These are phyloP conservation scores for Podarcis siculus DNA, from an alignment of 2,797 vertebrate species.

Conservation along the genomic window DNA sequence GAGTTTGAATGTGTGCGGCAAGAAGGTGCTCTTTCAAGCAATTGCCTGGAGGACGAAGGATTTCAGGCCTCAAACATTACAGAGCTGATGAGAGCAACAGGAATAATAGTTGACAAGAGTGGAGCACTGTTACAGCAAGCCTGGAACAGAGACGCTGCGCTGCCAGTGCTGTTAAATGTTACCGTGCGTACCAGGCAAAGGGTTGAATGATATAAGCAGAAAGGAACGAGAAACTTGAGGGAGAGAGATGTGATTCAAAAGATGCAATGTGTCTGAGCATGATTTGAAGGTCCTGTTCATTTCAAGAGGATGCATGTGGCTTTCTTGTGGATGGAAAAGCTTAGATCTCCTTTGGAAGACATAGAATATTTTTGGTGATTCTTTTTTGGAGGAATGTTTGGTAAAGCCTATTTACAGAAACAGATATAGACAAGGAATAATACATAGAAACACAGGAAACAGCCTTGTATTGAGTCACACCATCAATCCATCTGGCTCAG, in stretches of 20 bases:
- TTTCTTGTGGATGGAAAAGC: neutral
- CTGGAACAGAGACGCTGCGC: constrained; percentile 14
- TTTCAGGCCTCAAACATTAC: constrained; percentile 34
- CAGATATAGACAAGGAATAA: neutral
- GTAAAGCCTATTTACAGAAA: neutral
- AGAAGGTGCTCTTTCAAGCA: constrained; percentile 52
- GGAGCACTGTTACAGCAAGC: constrained; percentile 29
- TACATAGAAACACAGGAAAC: too few relatives aligned
- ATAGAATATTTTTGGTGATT: too few relatives aligned
- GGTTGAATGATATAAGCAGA: constrained; percentile 9
- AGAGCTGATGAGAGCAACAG: constrained; percentile 48
- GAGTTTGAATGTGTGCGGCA: constrained; percentile 22
- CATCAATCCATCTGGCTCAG: too few relatives aligned
- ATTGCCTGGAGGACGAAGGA: constrained; percentile 6
- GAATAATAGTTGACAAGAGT: constrained; percentile 32
- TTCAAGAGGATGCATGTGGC: neutral
- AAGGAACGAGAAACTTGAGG: constrained; percentile 14
- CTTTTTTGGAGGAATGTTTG: too few relatives aligned
- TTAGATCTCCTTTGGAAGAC: neutral
- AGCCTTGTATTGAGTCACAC: too few relatives aligned
- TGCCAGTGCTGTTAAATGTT: constrained; percentile 32
- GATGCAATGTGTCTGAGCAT: neutral
- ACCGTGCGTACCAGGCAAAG: constrained; percentile 9
- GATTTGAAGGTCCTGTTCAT: neutral
- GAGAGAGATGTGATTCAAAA: neutral